phyloP scores from a whole-genome alignment of 1,140 invertebrate genomes.

The Trichonephila inaurata region DNA sequence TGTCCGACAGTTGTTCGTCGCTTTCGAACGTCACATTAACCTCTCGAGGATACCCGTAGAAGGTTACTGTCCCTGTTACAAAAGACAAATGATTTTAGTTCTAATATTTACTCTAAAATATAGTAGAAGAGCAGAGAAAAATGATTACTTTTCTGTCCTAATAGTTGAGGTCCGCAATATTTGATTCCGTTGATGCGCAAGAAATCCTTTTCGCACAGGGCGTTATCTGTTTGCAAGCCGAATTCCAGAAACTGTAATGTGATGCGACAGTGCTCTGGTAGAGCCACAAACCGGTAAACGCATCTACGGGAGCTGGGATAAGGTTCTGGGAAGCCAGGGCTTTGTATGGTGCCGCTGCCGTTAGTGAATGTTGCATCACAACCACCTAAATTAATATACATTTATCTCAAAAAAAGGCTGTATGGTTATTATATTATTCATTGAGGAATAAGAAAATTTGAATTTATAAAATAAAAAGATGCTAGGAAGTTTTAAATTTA shows the following conservation, averaged over 20 bases:
- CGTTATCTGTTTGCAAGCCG: constrained; percentile 74
- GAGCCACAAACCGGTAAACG: constrained; percentile 76
- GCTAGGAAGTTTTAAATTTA: too few species aligned
- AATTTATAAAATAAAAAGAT: too few species aligned
- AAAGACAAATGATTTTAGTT: not conserved
- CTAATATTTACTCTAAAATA: constrained; percentile 26
- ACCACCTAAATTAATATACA: not conserved
- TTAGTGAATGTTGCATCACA: constrained; percentile 76
- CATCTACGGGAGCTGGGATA: constrained; percentile 77
- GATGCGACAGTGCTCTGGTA: constrained; percentile 77
- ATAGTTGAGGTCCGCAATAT: constrained; percentile 78
- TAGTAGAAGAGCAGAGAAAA: not conserved
- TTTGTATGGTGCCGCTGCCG: constrained; percentile 76
- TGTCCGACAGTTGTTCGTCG: constrained; percentile 66
- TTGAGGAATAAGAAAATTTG: too few species aligned
- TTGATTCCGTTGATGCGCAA: constrained; percentile 78
- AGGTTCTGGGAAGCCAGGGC: constrained; percentile 77
- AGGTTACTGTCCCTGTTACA: constrained; percentile 74
- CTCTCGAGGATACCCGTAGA: constrained; percentile 77
- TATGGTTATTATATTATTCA: too few species aligned
- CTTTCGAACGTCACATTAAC: constrained; percentile 76
- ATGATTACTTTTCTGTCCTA: constrained; percentile 78
- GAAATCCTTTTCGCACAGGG: constrained; percentile 77
- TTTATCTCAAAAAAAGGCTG: too few species aligned
- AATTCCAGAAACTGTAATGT: constrained; percentile 78